Base-by-base conservation (phyloP, 2,888 invertebrate genomes). In the Ormyrus thymus region DNA sequence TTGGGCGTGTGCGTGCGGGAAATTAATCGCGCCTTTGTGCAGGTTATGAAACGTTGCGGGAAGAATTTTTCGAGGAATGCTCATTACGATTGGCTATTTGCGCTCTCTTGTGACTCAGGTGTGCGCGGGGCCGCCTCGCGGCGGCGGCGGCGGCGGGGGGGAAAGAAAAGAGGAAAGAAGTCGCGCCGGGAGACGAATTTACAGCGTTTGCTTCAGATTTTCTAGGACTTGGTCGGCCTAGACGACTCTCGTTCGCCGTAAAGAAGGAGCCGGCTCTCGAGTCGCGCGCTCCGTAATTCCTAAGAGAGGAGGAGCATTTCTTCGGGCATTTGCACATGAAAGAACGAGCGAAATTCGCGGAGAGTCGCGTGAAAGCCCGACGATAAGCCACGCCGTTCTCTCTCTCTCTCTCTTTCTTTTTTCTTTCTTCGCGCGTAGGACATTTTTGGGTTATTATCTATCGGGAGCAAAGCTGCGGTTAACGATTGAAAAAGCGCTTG, bases 321-420 rank as follows among this genome's bases (percentile, higher is more conserved):
- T 50, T 61, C 29, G 56, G 13, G 48, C 66, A 85, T 86, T 86
- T 84, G 76, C 85, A 85, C 83, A 84, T 85, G 85, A 86, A 85
- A 84, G 81, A 82, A 71, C 53, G 59, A 48, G 13, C n/a, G 66
- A 72, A 72, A 66, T 77, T 59, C 46, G 13, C 61, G 53, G 45
- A 64, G 29, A 29, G 29, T 29, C 29, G 4, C 29, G 29, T 29
- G 29, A 29, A 29, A 29, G 29, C 29, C 29, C 29, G 29, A 29
- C 29, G 29, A 29, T 29, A 29, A 29, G 29, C 29, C 29, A 4
- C 29, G 29, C 29, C 4, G 29, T 29, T 29, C 29, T 29, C 3
- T 29, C 29, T 29, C 29, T 29, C 29, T 29, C 29, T 29, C 29
- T 29, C 29, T n/a, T n/a, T n/a, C n/a, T n/a, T n/a, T n/a, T n/a